Base-by-base conservation (phyloP, 1,140 invertebrate species). In the Drosophila sproati region DNA sequence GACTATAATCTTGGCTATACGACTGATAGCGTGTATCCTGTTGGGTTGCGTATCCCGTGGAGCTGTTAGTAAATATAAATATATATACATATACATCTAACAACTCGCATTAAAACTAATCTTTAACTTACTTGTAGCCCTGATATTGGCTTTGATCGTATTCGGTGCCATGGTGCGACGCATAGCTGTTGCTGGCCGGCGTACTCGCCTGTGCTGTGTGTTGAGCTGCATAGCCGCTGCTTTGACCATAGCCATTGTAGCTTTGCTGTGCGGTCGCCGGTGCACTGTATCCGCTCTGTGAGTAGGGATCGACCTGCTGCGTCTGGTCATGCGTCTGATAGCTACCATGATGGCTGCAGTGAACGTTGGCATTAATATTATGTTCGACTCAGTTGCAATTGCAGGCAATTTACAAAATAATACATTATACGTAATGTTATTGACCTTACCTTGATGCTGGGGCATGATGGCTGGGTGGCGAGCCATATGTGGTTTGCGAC, bases 121-220 rank as follows among this genome's bases (percentile, higher is more conserved):
- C 6, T 35, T 20, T 29, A 52, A 73, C 78, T 56, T 73, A 92
- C 91, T 82, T 90, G 70, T 92, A 92, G 52, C 69, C 74, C 56
- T 91, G 90, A 56, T 92, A 92, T 71, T 92, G 91, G 69, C 87
- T 92, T 57, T 91, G 91, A 79, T 92, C 91, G 61, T 92, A 92
- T 32, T 92, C 91, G 8, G 77, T 71, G 39, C 72, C 72, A 29
- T 86, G 79, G 60, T 86, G 85, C 29, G 78, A 60, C 2, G 83
- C 76, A 72, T 92, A 92, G 50, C 78, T 88, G 41, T 67, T 85
- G 59, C 71, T 92, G 12, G 91, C 79, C 3, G 89, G 74, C 8
- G 88, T 72, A 51, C 70, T 77, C 3, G 82, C n/a, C 47, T 88
- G 74, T 28, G 86, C 68, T 35, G 86, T 73, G 48, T 89, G 77